Percentiles rank a stretch among this genome's conserved stretches.
Conservation (phyloP, 2,113 vertebrate species). For the Otolemur garnettii region DNA sequence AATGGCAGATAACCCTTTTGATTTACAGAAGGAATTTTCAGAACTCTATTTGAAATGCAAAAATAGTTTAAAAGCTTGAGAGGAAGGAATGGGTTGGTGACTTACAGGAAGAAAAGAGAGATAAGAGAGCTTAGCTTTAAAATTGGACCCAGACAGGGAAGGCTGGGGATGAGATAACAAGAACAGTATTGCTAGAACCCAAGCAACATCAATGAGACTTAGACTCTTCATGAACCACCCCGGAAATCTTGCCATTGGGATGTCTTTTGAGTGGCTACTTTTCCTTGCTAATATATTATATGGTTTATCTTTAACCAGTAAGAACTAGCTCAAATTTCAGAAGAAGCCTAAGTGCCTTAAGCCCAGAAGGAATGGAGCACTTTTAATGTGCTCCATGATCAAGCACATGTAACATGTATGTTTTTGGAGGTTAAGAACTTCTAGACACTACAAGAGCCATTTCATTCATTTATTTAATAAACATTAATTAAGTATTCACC, state of each 20-base stretch:
- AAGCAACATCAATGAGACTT: not conserved
- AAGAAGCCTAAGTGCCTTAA: not conserved
- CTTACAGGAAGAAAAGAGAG: not conserved
- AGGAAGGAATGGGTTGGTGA: not conserved
- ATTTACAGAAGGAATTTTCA: slow-evolving; percentile 37
- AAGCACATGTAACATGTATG: not conserved
- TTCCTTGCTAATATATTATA: not conserved
- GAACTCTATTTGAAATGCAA: slow-evolving; percentile 52
- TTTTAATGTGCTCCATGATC: not conserved
- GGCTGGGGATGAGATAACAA: not conserved
- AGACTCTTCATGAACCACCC: not conserved
- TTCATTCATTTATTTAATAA: not conserved
- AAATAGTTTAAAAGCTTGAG: slow-evolving; percentile 51
- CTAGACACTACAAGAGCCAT: not conserved
- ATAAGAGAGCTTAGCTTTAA: not conserved
- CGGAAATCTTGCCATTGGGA: not conserved
- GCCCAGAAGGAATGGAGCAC: not conserved
- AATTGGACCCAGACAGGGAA: not conserved
- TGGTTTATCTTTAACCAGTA: not conserved
- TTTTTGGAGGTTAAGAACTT: not conserved
- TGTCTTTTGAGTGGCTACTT: not conserved
- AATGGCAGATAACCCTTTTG: slow-evolving; percentile 26
- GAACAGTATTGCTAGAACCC: not conserved
- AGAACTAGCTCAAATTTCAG: not conserved
- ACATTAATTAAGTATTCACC: not conserved